Conservation (phyloP, 2,797 vertebrate species). For the Chaetophractus vellerosus region DNA sequence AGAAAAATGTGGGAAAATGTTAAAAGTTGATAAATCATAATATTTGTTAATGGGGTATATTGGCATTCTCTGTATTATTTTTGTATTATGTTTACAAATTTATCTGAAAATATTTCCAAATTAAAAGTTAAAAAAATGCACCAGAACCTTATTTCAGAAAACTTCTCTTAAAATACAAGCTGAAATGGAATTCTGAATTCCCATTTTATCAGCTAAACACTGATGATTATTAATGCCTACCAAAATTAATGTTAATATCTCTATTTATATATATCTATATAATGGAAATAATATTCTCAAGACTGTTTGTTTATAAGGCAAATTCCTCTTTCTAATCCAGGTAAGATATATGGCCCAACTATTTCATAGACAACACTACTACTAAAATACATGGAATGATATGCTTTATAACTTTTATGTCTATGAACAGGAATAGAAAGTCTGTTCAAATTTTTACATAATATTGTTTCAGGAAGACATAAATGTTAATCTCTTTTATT, state of each 20-base stretch:
- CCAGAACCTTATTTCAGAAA: constrained; percentile 25
- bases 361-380: background rate
- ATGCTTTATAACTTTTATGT: background rate
- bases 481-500: constrained; percentile 59
- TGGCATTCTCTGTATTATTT: no score
- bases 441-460: constrained; percentile 54
- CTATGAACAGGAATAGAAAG: constrained; percentile 29
- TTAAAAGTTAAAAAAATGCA: no score
- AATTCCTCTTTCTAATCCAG: background rate
- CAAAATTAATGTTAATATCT: background rate
- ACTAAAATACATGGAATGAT: background rate
- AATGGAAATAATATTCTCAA: background rate
- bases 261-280: background rate
- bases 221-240: background rate
- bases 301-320: background rate
- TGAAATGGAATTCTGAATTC: constrained; percentile 17
- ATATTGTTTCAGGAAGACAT: constrained; percentile 40
- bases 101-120: no score
- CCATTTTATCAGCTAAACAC: background rate
- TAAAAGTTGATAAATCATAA: no score
- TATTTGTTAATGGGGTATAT: no score
- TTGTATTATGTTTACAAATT: no score
- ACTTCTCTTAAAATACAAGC: background rate
- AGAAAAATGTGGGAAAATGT: no score
- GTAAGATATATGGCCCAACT: background rate